A percentile compares a stretch with the other conserved stretches of the same genome.
These are phyloP conservation scores for Rhogogaster chlorosoma DNA, from an alignment of 2,888 invertebrate genomes.

Conservation along the genomic window DNA sequence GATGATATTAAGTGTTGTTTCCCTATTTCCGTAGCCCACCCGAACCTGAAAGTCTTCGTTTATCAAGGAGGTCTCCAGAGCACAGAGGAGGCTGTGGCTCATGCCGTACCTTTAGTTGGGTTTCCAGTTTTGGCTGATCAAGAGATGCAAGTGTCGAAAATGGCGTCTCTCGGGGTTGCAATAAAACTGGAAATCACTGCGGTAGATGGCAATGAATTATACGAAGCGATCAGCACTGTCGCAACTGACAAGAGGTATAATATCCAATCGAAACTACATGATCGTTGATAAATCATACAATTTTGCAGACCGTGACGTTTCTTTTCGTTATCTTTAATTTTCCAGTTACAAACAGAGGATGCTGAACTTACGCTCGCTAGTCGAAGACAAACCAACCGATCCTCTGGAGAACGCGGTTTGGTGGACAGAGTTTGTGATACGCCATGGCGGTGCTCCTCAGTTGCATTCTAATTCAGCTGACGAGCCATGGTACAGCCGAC, in stretches of 20 bases:
- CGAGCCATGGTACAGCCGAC: constrained; percentile 58
- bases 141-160: constrained; percentile 54
- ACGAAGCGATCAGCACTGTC: constrained; percentile 57
- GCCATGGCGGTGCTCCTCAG: constrained; percentile 62
- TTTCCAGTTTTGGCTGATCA: constrained; percentile 66
- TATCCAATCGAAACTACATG: neutral
- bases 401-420: constrained; percentile 60
- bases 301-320: neutral
- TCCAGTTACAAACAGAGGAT: constrained; percentile 64
- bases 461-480: constrained; percentile 57
- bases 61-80: constrained; percentile 68
- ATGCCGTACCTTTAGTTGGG: constrained; percentile 64
- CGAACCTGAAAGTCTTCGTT: constrained; percentile 64
- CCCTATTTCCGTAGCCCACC: constrained; percentile 59
- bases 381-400: constrained; percentile 57
- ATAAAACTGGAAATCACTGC: constrained; percentile 54
- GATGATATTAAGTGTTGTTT: neutral
- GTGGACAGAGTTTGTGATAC: constrained; percentile 67
- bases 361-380: constrained; percentile 39
- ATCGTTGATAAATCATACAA: neutral
- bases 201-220: constrained; percentile 51
- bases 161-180: constrained; percentile 59
- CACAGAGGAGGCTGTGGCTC: constrained; percentile 64
- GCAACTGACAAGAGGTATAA: constrained; percentile 57
- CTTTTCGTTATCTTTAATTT: neutral